Evolutionary conservation across 1,140 invertebrate species (phyloP).

Genomic region (Eubasilissa regina): DNA sequence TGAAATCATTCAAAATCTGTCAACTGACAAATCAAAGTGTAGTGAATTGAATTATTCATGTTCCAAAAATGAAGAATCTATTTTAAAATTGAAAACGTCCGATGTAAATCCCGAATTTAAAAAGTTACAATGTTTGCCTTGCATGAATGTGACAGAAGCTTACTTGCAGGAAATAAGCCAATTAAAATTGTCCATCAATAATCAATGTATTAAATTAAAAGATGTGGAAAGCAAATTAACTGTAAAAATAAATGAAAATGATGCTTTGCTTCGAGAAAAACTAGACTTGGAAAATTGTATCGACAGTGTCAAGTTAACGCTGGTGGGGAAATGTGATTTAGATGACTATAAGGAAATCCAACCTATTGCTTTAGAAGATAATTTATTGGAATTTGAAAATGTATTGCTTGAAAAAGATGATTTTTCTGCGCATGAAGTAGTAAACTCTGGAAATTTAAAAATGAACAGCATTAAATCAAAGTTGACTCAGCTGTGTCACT

Average conservation of each 20-base stretch:
- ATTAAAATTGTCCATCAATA: not conserved
- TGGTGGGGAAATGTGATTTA: not conserved
- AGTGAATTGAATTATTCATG: not conserved
- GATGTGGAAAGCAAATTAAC: not conserved
- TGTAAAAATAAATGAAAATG: not conserved
- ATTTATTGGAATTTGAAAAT: conserved; percentile 27
- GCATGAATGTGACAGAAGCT: not conserved
- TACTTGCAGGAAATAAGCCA: conserved; percentile 19
- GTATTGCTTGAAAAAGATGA: not conserved
- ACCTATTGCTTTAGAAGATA: not conserved
- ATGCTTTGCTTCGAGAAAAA: conserved; percentile 31
- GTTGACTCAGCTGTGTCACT: conserved; percentile 10
- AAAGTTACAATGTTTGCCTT: not conserved
- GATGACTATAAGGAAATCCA: not conserved
- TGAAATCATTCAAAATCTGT: conserved; percentile 4
- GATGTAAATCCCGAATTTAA: not conserved
- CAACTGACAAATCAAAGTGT: not conserved
- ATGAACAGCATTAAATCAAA: conserved; percentile 24
- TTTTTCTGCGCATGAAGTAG: not conserved
- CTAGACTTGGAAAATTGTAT: conserved; percentile 21
- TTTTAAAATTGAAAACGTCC: not conserved
- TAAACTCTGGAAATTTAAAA: conserved; percentile 10
- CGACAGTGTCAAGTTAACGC: conserved; percentile 10
- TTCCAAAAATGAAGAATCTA: not conserved
- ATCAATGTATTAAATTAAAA: conserved; percentile 1